Evolutionary conservation across 64 coral and sea anemone species (phyloP), one percentile per base, ranked within the genome.

Genomic region (Hydrozoanthus tunicans): DNA sequence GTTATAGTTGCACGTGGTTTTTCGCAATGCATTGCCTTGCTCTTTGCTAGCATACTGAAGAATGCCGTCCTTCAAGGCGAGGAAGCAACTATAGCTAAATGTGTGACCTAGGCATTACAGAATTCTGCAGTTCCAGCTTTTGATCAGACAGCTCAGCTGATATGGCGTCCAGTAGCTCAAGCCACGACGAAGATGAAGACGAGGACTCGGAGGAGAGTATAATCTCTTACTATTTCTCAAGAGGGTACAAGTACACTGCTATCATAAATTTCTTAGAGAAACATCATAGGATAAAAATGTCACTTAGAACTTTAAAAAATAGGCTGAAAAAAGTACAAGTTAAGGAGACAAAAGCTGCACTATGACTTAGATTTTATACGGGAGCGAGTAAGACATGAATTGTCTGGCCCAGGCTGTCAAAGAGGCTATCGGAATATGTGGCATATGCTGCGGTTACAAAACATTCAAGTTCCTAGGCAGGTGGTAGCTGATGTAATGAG

Each of bases 371-470:
- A 92, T 64, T 15, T 81, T 88, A 76, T 94, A 25, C 93, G 93
- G 20, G 89, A 94, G 59, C 72, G 65, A 62, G 85, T 94, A 9
- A 12, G 20, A 20, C 20, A 78, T 77, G 82, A 93, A 55, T 66
- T 94, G 53, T 67, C 12, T 79, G 89, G 89, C 59, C 80, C 78
- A 66, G 80, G 93, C 58, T 73, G 81, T 32, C 61, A 77, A 60
- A 81, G 89, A 32, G 94, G 94, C 74, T 95, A 92, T 92, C 73
- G 94, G 20, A 89, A 62, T 32, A 95, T 92, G 94, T 92, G 84
- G 94, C 82, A 95, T 70, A 82, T 63, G 24, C 63, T 95, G 17
- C 58, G 72, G 10, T 57, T 90, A 60, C 32, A 73, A 67, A 55
- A 54, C 25, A 92, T 83, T 92, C 84, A 95, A 83, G 94, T 95